A percentile compares a stretch with the other conserved stretches of the same genome.
These are phyloP conservation scores for Tetraneura akinire DNA, from an alignment of 1,140 invertebrate species.

Conservation along the genomic window DNA sequence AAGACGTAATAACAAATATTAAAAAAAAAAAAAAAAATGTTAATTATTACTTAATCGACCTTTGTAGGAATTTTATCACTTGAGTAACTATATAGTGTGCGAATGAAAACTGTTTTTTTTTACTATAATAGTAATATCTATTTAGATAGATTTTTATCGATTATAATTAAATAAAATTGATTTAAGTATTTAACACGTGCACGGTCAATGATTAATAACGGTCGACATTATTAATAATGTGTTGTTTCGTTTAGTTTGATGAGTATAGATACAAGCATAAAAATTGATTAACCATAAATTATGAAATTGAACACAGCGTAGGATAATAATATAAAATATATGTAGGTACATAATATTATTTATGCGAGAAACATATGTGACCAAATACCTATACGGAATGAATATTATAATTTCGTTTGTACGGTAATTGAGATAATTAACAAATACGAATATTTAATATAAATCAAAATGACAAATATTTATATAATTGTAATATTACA, in stretches of 20 bases:
- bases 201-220: neutral
- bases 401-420: too few species aligned
- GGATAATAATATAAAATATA: too few species aligned
- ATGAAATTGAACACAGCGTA: neutral
- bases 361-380: neutral
- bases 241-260: neutral
- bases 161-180: neutral
- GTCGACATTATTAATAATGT: neutral
- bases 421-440: too few species aligned
- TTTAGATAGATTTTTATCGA: neutral
- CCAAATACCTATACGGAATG: neutral
- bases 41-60: neutral
- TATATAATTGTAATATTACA: too few species aligned
- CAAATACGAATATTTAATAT: too few species aligned
- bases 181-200: neutral
- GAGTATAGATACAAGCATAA: neutral
- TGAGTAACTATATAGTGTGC: too few species aligned
- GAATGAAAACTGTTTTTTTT: neutral
- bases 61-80: conserved; percentile 29
- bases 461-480: too few species aligned
- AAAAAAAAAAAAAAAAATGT: neutral
- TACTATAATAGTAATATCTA: neutral
- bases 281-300: neutral
- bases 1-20: conserved; percentile 3
- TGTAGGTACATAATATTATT: too few species aligned